phyloP scores from a whole-genome alignment of 1,140 invertebrate genomes.

The Anastatus disparis region DNA sequence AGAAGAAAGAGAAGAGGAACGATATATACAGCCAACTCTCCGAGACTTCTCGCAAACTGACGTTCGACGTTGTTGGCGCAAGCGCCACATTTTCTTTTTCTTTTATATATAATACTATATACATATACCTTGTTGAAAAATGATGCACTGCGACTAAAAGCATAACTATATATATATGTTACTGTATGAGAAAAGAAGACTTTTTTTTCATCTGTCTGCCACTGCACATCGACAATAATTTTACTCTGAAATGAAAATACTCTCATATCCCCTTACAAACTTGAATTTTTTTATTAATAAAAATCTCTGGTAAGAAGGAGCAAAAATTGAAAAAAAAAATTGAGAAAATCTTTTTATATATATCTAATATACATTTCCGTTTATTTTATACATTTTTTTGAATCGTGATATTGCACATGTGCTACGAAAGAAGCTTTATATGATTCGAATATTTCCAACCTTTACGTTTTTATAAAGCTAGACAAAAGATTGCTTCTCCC shows the following conservation, averaged over 20 bases:
- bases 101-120: too few relatives aligned
- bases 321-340: too few relatives aligned
- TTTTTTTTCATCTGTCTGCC: constrained; percentile 47
- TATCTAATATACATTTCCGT: too few relatives aligned
- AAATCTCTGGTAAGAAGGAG: too few relatives aligned
- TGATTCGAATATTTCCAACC: constrained; percentile 15
- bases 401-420: constrained; percentile 32
- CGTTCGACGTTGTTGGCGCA: constrained; percentile 58
- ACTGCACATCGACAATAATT: constrained; percentile 28
- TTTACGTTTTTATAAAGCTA: neutral
- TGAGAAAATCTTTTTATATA: too few relatives aligned
- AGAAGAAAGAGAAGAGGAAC: constrained; percentile 10
- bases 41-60: constrained; percentile 50
- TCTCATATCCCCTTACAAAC: neutral
- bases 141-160: constrained; percentile 58
- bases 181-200: too few relatives aligned
- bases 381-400: neutral
- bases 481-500: constrained; percentile 14
- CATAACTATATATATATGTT: too few relatives aligned
- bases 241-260: constrained; percentile 9
- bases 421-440: neutral
- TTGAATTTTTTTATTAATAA: constrained; percentile 38
- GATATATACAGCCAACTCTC: constrained; percentile 22
- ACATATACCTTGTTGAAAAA: constrained; percentile 62
- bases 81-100: too few relatives aligned